Base-by-base conservation (phyloP, 2,113 vertebrate genomes). In the Picathartes gymnocephalus region DNA sequence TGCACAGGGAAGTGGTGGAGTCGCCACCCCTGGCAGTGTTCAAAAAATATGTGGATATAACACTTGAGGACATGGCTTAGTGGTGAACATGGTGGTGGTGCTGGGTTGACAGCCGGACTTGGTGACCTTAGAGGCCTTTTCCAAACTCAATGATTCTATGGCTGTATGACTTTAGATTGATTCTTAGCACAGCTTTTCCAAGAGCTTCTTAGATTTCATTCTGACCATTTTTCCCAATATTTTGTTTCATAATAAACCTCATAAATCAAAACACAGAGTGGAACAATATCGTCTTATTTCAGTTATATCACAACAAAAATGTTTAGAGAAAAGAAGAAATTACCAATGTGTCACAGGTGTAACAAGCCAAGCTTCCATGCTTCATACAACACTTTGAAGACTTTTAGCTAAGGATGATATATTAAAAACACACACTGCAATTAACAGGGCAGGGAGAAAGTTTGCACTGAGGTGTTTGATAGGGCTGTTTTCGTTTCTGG, bases 311-410 rank as follows among this genome's bases (percentile, higher is more conserved):
- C 25, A 23, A 58, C 4, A 7, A 22, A 79, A 35, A 47, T 1
- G 11, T 12, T 16, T 13, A 48, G 37, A 69, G 8, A 3, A 7
- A 31, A 33, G 8, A 58, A 58, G 27, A 66, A 86, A 45, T 48
- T 0, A 31, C 11, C 7, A 1, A 17, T 5, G 0, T 4, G 10
- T 8, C 28, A 37, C 15, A 28, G 22, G 40, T 6, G 3, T 30
- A 23, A 60, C 2, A 9, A 85, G 50, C 16, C 51, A 70, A 24
- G 13, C 1, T 14, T 28, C 37, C 17, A 2, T 2, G 4, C 9
- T 42, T 47, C 37, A 16, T 5, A 3, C 30, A 25, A 19, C 21
- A 15, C 22, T n/a, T n/a, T n/a, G 11, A 2, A 24, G 2, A 11
- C 3, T 60, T 68, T n/a, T 0, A 0, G 9, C 25, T 35, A 12